Conservation (phyloP, 1,140 invertebrate genomes). For the Rhyzopertha dominica region DNA sequence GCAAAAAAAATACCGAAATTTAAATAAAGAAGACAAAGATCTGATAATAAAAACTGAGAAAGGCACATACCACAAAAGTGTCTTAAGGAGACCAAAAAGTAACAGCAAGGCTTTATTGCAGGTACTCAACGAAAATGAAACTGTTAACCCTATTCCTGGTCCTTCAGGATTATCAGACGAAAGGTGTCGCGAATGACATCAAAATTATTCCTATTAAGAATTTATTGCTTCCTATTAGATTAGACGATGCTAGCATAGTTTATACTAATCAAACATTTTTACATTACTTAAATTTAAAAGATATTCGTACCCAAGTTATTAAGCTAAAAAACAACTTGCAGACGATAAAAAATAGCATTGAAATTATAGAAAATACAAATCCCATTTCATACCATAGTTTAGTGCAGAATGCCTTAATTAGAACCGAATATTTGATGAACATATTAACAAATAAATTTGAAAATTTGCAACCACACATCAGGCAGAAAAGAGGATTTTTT, state of each 20-base stretch:
- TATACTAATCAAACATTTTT: constrained; percentile 8
- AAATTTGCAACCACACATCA: constrained; percentile 3
- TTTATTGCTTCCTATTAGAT: background rate
- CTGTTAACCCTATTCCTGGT: background rate
- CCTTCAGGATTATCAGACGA: background rate
- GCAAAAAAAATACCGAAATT: no score
- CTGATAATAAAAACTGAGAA: constrained; percentile 1
- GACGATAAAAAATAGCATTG: background rate
- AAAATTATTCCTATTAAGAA: constrained; percentile 2
- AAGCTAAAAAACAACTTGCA: background rate
- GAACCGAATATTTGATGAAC: constrained; percentile 2
- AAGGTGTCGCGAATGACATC: background rate
- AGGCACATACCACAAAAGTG: constrained; percentile 3
- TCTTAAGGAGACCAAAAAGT: background rate
- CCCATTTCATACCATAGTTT: constrained; percentile 3
- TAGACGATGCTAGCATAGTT: background rate
- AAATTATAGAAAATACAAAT: background rate
- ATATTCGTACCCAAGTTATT: background rate
- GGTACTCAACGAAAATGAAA: constrained; percentile 3
- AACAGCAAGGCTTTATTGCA: constrained; percentile 3
- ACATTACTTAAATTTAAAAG: background rate
- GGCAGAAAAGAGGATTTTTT: background rate
- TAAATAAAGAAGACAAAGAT: no score
- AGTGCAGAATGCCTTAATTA: background rate
- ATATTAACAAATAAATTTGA: constrained; percentile 1